Conservation (phyloP, 2,113 vertebrate species). For the Sturnus vulgaris region DNA sequence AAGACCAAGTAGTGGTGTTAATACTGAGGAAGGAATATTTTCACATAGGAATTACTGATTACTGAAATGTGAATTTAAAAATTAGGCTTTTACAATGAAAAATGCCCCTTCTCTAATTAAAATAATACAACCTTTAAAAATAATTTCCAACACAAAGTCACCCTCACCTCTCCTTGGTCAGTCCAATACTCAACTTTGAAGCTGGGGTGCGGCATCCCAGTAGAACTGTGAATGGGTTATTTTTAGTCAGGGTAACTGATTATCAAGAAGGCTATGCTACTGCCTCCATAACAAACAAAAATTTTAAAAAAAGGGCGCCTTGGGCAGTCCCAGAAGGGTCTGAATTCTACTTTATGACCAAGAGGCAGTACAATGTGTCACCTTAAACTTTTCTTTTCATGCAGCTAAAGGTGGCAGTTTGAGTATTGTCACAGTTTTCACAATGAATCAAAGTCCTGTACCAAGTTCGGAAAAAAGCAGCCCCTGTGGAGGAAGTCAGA, state of each 20-base stretch:
- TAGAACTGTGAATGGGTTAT: not conserved
- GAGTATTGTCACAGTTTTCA: not conserved
- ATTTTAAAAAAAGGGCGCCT: accelerated
- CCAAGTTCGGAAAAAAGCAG: not conserved
- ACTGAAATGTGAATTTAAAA: not conserved
- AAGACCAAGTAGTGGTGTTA: not conserved
- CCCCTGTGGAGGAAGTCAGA: not conserved
- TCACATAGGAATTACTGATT: not conserved
- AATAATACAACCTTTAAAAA: not conserved
- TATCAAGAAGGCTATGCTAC: not conserved
- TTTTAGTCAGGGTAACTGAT: not conserved
- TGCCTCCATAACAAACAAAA: not conserved
- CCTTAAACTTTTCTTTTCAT: not conserved
- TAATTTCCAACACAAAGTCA: not conserved
- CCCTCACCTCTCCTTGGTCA: not conserved
- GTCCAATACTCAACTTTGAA: not conserved
- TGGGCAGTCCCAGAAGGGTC: not conserved
- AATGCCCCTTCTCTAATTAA: not conserved
- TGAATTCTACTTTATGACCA: not conserved
- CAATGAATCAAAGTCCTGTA: not conserved
- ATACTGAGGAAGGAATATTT: not conserved
- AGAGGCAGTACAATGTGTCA: not conserved
- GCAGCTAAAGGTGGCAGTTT: not conserved
- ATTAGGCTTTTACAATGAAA: not conserved
- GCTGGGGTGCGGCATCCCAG: not conserved